A percentile compares a stretch with the other conserved stretches of the same genome.
These are phyloP conservation scores for Celastrina argiolus DNA, from an alignment of 2,888 invertebrate species.

Conservation along the genomic window DNA sequence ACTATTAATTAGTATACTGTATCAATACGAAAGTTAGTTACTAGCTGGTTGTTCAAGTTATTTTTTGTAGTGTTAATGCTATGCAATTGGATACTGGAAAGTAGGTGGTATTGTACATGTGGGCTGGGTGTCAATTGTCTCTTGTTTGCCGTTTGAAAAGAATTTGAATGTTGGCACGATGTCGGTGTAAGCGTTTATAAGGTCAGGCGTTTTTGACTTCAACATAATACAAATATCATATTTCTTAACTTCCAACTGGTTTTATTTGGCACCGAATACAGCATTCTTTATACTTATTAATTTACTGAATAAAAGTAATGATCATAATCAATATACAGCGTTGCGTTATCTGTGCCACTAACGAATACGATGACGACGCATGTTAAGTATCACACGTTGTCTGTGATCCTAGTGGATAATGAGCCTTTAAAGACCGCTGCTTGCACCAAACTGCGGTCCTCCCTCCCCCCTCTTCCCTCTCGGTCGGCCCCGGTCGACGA, in stretches of 20 bases:
- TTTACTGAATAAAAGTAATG: background rate
- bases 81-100: conserved; percentile 4
- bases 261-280: background rate
- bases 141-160: background rate
- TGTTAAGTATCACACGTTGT: background rate
- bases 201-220: background rate
- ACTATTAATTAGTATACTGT: background rate
- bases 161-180: background rate
- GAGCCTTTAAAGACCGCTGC: conserved; percentile 17
- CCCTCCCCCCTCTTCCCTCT: background rate
- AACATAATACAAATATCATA: background rate
- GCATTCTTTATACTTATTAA: background rate
- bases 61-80: background rate
- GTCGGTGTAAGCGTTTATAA: background rate
- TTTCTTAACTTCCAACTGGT: too few species aligned
- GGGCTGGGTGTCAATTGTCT: background rate
- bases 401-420: conserved; percentile 7
- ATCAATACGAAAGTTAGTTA: background rate
- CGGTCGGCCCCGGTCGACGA: conserved; percentile 63
- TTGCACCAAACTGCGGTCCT: conserved; percentile 9
- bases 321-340: too few species aligned
- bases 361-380: background rate
- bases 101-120: conserved; percentile 7
- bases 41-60: background rate
- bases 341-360: background rate